These are phyloP conservation scores for Digitonthophagus gazella DNA, from an alignment of 2,888 invertebrate species.

Conservation along the genomic window DNA sequence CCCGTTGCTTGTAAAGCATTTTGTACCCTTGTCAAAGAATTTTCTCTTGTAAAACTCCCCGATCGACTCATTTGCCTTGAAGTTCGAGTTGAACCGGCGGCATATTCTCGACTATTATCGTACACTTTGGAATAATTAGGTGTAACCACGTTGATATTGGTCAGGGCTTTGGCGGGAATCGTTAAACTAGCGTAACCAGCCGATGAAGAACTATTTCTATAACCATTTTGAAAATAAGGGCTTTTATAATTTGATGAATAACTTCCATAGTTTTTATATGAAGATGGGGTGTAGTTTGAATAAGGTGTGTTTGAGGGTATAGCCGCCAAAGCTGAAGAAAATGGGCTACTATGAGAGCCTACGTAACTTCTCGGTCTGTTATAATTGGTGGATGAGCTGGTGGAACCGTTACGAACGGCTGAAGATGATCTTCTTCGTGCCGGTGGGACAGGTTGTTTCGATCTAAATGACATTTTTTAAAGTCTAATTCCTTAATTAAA, in stretches of 20 bases:
- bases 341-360: slow-evolving; percentile 27
- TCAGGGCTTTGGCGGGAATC: slow-evolving; percentile 59
- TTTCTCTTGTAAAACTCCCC: slow-evolving; percentile 42
- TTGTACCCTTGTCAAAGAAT: slow-evolving; percentile 46
- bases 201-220: slow-evolving; percentile 59
- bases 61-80: slow-evolving; percentile 42
- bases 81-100: slow-evolving; percentile 51
- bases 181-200: slow-evolving; percentile 70
- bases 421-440: slow-evolving; percentile 47
- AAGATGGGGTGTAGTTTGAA: slow-evolving; percentile 37
- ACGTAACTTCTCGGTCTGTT: slow-evolving; percentile 35
- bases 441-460: slow-evolving; percentile 43
- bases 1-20: slow-evolving; percentile 39
- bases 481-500: neutral
- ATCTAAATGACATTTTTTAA: slow-evolving; percentile 40
- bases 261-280: slow-evolving; percentile 25
- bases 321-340: slow-evolving; percentile 24
- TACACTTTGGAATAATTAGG: slow-evolving; percentile 51
- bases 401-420: slow-evolving; percentile 35
- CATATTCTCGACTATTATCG: slow-evolving; percentile 43
- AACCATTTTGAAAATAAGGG: slow-evolving; percentile 53
- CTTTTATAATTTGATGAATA: slow-evolving; percentile 47
- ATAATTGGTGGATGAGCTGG: slow-evolving; percentile 32
- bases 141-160: slow-evolving; percentile 59
- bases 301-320: slow-evolving; percentile 42